Conservation (phyloP, 23 tunicate genomes). For the Trididemnum clinides region DNA sequence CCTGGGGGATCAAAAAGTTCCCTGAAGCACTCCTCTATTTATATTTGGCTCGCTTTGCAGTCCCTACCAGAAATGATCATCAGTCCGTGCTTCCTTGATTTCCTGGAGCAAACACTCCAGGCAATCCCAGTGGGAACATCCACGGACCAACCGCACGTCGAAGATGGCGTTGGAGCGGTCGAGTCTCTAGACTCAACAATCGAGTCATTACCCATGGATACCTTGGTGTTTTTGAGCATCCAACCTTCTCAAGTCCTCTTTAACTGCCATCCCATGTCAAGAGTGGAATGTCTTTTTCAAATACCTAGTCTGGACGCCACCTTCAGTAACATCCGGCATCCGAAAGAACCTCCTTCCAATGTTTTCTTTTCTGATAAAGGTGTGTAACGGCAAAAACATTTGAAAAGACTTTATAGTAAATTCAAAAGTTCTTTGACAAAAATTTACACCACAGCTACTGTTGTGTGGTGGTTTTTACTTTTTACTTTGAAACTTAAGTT, state of each 20-base stretch:
- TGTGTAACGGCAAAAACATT: too few species aligned
- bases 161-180: conserved; percentile 46
- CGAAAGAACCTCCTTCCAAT: background rate
- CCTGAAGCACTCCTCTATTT: conserved; percentile 50
- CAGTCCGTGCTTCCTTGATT: conserved; percentile 90
- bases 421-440: too few species aligned
- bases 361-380: conserved; percentile 34
- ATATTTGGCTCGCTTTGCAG: conserved; percentile 64
- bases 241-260: conserved; percentile 90
- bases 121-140: conserved; percentile 30
- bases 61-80: conserved; percentile 93
- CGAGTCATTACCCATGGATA: conserved; percentile 93
- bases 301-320: conserved; percentile 84
- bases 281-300: conserved; percentile 92
- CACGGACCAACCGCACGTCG: background rate
- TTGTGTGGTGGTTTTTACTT: too few species aligned
- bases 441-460: too few species aligned
- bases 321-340: conserved; percentile 72
- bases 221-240: conserved; percentile 77
- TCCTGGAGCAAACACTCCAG: conserved; percentile 79
- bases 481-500: too few species aligned
- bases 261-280: conserved; percentile 92
- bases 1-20: conserved; percentile 31
- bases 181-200: conserved; percentile 61
- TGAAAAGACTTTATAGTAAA: too few species aligned